Evolutionary conservation across 2,797 vertebrate species (phyloP).

Genomic region (Dicrostonyx torquatus): DNA sequence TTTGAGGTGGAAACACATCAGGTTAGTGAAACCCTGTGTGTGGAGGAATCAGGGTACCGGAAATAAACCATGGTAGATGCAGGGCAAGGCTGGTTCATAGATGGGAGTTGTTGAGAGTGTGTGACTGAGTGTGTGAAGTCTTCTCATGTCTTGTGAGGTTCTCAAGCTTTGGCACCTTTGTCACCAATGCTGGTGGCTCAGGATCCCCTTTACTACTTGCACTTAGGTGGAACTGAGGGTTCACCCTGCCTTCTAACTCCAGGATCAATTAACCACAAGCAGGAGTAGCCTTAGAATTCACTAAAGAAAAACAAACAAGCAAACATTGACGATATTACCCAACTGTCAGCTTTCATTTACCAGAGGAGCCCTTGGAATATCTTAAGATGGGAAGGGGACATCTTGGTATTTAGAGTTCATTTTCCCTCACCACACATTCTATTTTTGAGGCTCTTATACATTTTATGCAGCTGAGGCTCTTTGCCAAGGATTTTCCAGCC

Average conservation of each 20-base stretch:
- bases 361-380: rapidly evolving
- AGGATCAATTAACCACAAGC: neutral
- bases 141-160: rapidly evolving
- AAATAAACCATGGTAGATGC: neutral
- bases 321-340: neutral
- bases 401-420: neutral
- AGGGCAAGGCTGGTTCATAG: neutral
- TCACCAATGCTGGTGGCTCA: neutral
- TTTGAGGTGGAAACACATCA: too few species aligned
- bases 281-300: neutral
- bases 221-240: neutral
- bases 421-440: conserved; percentile 36
- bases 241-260: neutral
- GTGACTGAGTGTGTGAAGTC: rapidly evolving
- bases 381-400: conserved; percentile 4
- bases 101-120: neutral
- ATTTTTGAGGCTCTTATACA: neutral
- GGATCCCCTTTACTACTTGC: neutral
- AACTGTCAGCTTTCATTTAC: neutral
- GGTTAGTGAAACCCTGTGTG: neutral
- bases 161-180: neutral
- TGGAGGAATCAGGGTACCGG: neutral
- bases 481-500: conserved; percentile 56
- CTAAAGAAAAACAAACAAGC: neutral
- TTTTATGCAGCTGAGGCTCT: neutral